These are phyloP conservation scores for Rhizomys pruinosus DNA, from an alignment of 2,113 vertebrate species.

Conservation along the genomic window DNA sequence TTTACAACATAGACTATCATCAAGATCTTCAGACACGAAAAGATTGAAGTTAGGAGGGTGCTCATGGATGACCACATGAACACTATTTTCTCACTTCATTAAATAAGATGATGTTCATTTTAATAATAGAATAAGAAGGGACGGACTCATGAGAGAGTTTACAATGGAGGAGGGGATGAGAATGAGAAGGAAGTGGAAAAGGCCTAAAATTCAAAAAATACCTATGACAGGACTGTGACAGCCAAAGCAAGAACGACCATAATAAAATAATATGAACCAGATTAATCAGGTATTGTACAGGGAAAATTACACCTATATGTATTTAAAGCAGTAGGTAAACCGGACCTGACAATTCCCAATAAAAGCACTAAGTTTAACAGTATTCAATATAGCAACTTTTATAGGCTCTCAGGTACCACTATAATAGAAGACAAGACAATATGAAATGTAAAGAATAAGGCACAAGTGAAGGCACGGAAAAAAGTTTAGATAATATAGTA, in stretches of 20 bases:
- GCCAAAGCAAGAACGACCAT: too few relatives aligned
- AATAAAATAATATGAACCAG: background rate
- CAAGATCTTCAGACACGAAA: too few relatives aligned
- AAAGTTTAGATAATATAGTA: background rate
- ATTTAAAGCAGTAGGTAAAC: background rate
- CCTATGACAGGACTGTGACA: background rate
- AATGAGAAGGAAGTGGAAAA: background rate
- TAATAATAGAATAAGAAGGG: too few relatives aligned
- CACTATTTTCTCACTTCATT: background rate
- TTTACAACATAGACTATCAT: too few relatives aligned
- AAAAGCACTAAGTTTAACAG: background rate
- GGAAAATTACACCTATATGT: background rate
- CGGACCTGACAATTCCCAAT: background rate
- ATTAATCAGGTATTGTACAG: background rate
- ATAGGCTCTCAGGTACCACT: background rate
- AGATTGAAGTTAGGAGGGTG: too few relatives aligned
- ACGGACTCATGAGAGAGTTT: too few relatives aligned
- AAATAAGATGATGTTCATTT: background rate
- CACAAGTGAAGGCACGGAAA: conserved; percentile 2
- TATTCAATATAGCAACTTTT: background rate
- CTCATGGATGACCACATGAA: too few relatives aligned
- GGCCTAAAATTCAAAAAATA: background rate
- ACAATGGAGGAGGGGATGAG: background rate
- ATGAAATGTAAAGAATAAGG: background rate
- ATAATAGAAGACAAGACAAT: background rate